Percentiles rank a stretch among this genome's conserved stretches.
Evolutionary conservation across 2,797 vertebrate species (phyloP).

Genomic region (Clarias fuscus): DNA sequence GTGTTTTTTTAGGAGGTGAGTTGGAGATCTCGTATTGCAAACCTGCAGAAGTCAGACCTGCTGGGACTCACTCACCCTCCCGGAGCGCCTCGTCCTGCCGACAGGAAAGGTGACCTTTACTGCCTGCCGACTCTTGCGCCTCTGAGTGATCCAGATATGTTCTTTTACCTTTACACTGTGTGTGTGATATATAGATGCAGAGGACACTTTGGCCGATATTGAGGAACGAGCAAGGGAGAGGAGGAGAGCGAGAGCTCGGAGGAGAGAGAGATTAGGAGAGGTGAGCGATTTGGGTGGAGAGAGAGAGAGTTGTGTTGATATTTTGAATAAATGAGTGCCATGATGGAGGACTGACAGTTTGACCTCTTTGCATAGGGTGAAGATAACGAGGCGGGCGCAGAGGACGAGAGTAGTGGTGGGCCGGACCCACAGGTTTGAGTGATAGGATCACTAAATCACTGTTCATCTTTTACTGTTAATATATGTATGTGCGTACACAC

Average conservation of each 20-base stretch:
- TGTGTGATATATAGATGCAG: constrained; percentile 64
- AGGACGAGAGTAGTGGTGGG: constrained; percentile 72
- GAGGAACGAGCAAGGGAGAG: constrained; percentile 76
- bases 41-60: constrained; percentile 83
- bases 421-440: constrained; percentile 71
- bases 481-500: neutral
- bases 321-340: neutral
- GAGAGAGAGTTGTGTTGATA: no score
- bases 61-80: constrained; percentile 82
- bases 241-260: constrained; percentile 70
- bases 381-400: constrained; percentile 75
- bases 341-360: constrained; percentile 15
- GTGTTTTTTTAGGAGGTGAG: constrained; percentile 75
- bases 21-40: constrained; percentile 84
- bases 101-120: constrained; percentile 65
- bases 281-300: constrained; percentile 46
- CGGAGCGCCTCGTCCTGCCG: constrained; percentile 70
- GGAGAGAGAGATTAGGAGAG: constrained; percentile 74
- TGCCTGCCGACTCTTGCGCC: neutral
- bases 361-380: constrained; percentile 66
- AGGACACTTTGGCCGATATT: constrained; percentile 71
- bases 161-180: neutral
- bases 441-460: neutral
- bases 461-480: neutral
- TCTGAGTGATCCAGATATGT: neutral